phyloP scores from a whole-genome alignment of 2,113 vertebrate species.

The Heterochromis multidens region DNA sequence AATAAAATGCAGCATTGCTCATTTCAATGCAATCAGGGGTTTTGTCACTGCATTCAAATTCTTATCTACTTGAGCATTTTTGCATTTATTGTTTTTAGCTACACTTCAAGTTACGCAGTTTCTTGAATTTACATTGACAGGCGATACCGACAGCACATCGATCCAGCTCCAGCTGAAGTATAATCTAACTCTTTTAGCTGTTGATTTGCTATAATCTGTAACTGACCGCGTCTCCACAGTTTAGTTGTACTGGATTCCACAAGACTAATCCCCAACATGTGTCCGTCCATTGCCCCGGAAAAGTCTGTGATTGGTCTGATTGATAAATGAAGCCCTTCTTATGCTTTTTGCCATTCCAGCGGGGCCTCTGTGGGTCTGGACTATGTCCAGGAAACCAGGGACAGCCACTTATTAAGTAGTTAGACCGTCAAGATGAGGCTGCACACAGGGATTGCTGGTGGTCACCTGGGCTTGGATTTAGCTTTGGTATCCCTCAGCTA shows the following conservation, averaged over 20 bases:
- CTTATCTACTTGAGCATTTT: neutral
- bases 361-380: conserved; percentile 85
- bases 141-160: neutral
- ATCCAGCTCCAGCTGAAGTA: conserved; percentile 28
- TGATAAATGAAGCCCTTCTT: conserved; percentile 84
- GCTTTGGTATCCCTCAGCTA: conserved; percentile 45
- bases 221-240: conserved; percentile 43
- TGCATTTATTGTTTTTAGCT: neutral
- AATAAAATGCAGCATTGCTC: neutral
- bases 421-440: conserved; percentile 84
- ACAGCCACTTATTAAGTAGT: conserved; percentile 98
- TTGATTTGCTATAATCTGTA: conserved; percentile 63
- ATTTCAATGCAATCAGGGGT: too few species aligned
- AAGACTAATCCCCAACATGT: conserved; percentile 73
- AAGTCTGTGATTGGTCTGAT: conserved; percentile 77
- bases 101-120: neutral
- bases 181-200: conserved; percentile 52
- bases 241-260: conserved; percentile 57
- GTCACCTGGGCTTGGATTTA: conserved; percentile 80
- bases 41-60: neutral
- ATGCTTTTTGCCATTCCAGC: conserved; percentile 79
- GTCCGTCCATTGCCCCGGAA: conserved; percentile 69
- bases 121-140: conserved; percentile 4
- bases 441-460: conserved; percentile 78
- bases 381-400: conserved; percentile 96